phyloP scores from a whole-genome alignment of 2,113 vertebrate species.

The Hemichromis elongatus region DNA sequence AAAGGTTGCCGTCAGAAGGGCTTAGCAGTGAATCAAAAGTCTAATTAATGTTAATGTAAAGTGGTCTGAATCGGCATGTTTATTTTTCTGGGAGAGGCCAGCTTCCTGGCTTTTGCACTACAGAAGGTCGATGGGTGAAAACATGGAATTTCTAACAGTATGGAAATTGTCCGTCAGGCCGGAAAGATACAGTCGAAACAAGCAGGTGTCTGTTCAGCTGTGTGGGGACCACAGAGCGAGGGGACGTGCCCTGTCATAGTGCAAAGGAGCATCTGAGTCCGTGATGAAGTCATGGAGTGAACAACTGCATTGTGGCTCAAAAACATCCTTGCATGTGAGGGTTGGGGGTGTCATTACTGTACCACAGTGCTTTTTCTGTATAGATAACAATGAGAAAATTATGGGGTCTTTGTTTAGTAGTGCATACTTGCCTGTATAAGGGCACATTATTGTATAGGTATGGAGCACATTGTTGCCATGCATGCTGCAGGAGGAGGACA shows the following conservation, averaged over 20 bases:
- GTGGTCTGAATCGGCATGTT: slow-evolving; percentile 10
- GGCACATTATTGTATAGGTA: background rate
- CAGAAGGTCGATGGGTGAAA: slow-evolving; percentile 22
- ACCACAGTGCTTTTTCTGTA: background rate
- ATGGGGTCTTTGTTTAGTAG: background rate
- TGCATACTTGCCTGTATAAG: background rate
- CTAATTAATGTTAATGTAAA: slow-evolving; percentile 7
- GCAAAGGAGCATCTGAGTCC: slow-evolving; percentile 21
- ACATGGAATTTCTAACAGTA: slow-evolving; percentile 36
- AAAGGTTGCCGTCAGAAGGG: background rate
- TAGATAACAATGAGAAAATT: background rate
- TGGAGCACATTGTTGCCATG: background rate
- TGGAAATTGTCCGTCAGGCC: slow-evolving; percentile 49
- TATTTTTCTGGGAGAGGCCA: slow-evolving; percentile 47
- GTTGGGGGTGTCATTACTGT: background rate
- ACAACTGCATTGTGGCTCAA: background rate
- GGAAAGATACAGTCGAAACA: slow-evolving; percentile 47
- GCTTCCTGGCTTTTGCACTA: slow-evolving; percentile 15
- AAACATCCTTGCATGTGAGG: background rate
- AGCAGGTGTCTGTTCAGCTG: slow-evolving; percentile 53
- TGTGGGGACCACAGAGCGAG: background rate
- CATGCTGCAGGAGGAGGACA: background rate
- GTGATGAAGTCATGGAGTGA: slow-evolving; percentile 15
- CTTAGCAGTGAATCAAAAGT: slow-evolving; percentile 9
- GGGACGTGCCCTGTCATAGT: background rate